Evolutionary conservation across 2,113 vertebrate species (phyloP).

Genomic region (Jacana jacana): DNA sequence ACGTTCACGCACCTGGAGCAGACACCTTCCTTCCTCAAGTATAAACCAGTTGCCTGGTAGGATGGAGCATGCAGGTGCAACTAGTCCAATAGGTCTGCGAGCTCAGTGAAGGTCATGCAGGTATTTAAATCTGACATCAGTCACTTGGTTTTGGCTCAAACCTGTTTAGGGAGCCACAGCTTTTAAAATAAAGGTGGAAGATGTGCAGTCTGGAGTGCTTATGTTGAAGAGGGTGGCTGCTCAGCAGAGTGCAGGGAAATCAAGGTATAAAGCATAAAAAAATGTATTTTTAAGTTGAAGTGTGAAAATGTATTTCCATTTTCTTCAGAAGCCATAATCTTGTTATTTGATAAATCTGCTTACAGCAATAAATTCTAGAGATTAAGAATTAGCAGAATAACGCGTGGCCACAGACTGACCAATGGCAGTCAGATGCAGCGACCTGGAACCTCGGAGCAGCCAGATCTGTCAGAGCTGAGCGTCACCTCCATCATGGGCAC

Average conservation of each 20-base stretch:
- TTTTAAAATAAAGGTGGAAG: neutral
- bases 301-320: neutral
- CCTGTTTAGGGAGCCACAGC: neutral
- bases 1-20: neutral
- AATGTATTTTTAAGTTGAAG: neutral
- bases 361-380: neutral
- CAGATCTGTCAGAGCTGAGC: neutral
- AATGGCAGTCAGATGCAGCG: neutral
- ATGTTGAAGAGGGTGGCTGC: neutral
- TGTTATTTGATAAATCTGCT: neutral
- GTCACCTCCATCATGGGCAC: neutral
- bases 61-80: no score
- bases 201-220: neutral
- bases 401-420: neutral
- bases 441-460: neutral
- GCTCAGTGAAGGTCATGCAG: neutral
- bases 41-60: neutral
- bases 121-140: neutral
- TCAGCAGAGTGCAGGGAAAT: neutral
- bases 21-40: neutral
- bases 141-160: neutral
- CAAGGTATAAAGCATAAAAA: neutral
- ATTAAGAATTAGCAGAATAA: neutral
- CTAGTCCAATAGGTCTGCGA: neutral
- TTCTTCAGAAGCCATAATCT: neutral